Percentiles rank a stretch among this genome's conserved stretches.
Conservation (phyloP, 2,888 invertebrate species). For the Melinaea menophilus region DNA sequence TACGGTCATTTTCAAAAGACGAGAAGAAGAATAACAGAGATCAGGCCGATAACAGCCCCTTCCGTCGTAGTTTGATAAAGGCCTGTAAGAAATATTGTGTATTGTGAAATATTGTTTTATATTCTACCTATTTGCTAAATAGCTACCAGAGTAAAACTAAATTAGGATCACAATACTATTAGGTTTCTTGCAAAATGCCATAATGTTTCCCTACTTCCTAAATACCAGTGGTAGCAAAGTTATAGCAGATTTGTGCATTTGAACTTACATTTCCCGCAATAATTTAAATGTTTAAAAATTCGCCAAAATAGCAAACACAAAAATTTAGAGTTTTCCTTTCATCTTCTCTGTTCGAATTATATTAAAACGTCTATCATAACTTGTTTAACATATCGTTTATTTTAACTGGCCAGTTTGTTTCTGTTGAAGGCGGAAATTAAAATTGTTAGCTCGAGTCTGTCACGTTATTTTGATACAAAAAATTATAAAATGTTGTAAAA, state of each 20-base stretch:
- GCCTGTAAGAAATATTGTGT: too few relatives aligned
- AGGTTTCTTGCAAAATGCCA: too few relatives aligned
- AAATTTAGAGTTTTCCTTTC: constrained; percentile 25
- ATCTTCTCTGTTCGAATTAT: constrained; percentile 9
- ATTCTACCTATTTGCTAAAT: too few relatives aligned
- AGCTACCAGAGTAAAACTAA: too few relatives aligned
- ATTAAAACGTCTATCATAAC: constrained; percentile 1
- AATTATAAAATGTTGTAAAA: too few relatives aligned
- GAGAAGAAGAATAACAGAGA: constrained; percentile 44
- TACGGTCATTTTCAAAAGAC: constrained; percentile 58
- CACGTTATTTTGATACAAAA: too few relatives aligned
- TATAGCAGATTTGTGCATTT: not conserved
- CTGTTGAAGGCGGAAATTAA: too few relatives aligned
- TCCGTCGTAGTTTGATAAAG: constrained; percentile 41
- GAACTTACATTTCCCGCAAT: constrained; percentile 36
- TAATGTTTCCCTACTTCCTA: too few relatives aligned
- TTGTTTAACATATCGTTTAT: constrained; percentile 1
- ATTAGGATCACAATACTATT: too few relatives aligned
- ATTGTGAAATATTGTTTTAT: not conserved
- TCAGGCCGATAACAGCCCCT: constrained; percentile 52
- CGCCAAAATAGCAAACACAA: constrained; percentile 13
- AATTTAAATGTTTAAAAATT: constrained; percentile 8
- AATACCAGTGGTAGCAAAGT: too few relatives aligned
- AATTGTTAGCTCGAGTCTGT: too few relatives aligned
- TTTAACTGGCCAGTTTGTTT: constrained; percentile 3